These are phyloP conservation scores for Peromyscus californicus DNA, from an alignment of 2,113 vertebrate species.

Conservation along the genomic window DNA sequence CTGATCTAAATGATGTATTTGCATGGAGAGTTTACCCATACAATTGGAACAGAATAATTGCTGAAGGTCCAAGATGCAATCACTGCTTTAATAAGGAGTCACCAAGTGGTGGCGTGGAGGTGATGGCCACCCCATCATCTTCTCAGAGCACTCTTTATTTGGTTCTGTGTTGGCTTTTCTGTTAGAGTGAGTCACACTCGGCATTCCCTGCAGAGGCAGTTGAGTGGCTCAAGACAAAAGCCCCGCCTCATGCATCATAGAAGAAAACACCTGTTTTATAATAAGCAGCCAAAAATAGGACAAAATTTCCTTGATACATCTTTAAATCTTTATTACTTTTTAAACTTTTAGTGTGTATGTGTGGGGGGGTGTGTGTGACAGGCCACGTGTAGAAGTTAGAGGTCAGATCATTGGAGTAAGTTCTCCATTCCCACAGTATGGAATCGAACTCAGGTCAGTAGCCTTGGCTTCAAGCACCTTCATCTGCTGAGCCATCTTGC, in stretches of 20 bases:
- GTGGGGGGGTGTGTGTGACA: not conserved
- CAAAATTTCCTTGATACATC: not conserved
- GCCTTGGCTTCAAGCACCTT: not conserved
- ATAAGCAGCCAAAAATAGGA: not conserved
- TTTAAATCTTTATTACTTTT: not conserved
- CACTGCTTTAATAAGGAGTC: not conserved
- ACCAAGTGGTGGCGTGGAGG: no score
- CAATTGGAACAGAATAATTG: not conserved
- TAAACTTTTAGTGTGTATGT: not conserved
- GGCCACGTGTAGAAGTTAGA: not conserved
- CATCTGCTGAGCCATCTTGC: not conserved
- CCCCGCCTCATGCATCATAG: not conserved
- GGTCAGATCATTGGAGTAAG: not conserved
- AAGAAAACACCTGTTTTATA: not conserved
- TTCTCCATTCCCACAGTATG: not conserved
- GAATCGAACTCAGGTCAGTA: not conserved
- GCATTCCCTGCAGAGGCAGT: not conserved
- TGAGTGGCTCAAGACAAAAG: not conserved
- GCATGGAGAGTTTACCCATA: not conserved
- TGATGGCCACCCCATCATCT: rapidly evolving
- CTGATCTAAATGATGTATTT: not conserved
- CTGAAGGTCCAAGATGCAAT: rapidly evolving
- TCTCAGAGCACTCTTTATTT: not conserved
- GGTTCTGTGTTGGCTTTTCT: conserved; percentile 28
- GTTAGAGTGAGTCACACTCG: not conserved